phyloP scores from a whole-genome alignment of 1,140 invertebrate genomes.

The Diploscapter pachys region DNA sequence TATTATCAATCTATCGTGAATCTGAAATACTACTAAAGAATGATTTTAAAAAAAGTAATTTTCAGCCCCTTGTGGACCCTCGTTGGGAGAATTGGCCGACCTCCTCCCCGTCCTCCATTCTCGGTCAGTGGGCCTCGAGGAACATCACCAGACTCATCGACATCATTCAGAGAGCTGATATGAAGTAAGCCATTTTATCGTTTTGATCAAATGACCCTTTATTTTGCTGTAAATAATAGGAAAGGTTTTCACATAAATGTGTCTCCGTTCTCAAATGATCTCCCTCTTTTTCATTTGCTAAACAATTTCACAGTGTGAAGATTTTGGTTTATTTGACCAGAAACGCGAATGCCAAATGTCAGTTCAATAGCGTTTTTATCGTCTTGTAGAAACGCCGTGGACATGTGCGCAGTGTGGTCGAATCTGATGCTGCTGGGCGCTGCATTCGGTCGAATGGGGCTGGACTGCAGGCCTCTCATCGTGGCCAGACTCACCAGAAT shows the following conservation, averaged over 20 bases:
- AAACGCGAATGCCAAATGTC: conserved; percentile 13
- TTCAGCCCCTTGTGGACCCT: conserved; percentile 44
- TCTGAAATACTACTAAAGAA: conserved; percentile 20
- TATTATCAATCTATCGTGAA: too few species aligned
- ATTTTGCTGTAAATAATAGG: neutral
- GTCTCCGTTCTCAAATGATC: too few species aligned
- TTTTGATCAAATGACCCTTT: neutral
- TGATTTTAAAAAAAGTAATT: neutral
- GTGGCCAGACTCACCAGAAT: conserved; percentile 43
- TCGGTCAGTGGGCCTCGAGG: conserved; percentile 52
- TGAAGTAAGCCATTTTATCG: conserved; percentile 9
- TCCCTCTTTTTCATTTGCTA: too few species aligned
- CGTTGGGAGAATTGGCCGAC: conserved; percentile 56
- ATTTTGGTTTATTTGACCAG: conserved; percentile 17
- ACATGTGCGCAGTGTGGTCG: conserved; percentile 34
- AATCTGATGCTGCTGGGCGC: conserved; percentile 55
- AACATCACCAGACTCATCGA: conserved; percentile 39
- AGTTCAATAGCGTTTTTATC: neutral
- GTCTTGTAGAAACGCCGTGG: conserved; percentile 25
- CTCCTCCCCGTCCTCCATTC: conserved; percentile 49
- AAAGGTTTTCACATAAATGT: too few species aligned
- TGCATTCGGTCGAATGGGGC: conserved; percentile 58
- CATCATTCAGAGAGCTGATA: conserved; percentile 20
- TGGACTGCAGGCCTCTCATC: conserved; percentile 53
- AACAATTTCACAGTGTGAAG: conserved; percentile 39